These are phyloP conservation scores for Sebastes iracundus DNA, from an alignment of 2,797 vertebrate genomes.

Conservation along the genomic window DNA sequence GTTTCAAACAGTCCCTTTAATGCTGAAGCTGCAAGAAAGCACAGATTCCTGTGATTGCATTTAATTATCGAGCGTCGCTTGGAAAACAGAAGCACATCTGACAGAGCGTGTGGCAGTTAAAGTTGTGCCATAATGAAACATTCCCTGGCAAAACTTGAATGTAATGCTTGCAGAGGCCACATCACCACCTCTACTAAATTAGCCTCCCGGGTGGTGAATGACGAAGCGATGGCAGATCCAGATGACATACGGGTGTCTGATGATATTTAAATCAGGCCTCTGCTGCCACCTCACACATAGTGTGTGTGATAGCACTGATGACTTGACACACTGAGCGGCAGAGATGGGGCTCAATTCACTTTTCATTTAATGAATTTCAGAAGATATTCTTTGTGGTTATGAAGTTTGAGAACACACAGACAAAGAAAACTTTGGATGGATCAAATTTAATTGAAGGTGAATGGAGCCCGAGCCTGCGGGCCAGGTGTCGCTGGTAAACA, in stretches of 20 bases:
- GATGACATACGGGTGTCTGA: slow-evolving; percentile 30
- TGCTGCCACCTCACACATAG: neutral
- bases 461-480: neutral
- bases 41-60: slow-evolving; percentile 56
- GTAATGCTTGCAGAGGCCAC: neutral
- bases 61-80: slow-evolving; percentile 79
- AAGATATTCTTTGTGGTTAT: neutral
- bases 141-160: neutral
- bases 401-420: neutral
- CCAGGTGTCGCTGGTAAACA: slow-evolving; percentile 41
- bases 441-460: slow-evolving; percentile 19
- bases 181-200: slow-evolving; percentile 5
- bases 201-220: slow-evolving; percentile 32
- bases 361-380: neutral
- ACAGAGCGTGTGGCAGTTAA: slow-evolving; percentile 5
- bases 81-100: slow-evolving; percentile 43
- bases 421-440: neutral
- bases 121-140: slow-evolving; percentile 6
- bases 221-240: slow-evolving; percentile 26
- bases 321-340: neutral
- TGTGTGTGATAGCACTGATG: neutral
- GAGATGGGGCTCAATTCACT: neutral
- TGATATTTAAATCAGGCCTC: slow-evolving; percentile 17
- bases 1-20: neutral
- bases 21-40: neutral